Base-by-base conservation (phyloP, 2,797 vertebrate genomes). In the Rhynchonycteris naso region DNA sequence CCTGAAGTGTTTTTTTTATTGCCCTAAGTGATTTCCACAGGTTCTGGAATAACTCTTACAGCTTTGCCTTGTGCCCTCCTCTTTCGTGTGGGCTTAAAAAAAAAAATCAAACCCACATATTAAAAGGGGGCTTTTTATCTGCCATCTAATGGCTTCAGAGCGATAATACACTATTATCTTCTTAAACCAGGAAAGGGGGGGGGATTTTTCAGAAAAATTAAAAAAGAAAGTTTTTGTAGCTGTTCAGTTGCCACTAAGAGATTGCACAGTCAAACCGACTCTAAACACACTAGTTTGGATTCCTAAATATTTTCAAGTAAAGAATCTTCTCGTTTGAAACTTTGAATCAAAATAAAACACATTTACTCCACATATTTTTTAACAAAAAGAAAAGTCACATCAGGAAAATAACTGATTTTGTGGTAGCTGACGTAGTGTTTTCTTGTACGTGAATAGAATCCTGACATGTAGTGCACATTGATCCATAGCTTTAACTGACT, bases 201-300 rank as follows among this genome's bases (percentile, higher is more conserved):
- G 98, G 96, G 98, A 96, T 98, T 99, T 99, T 99, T 98, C 98
- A 98, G 97, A 96, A 96, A 96, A 97, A 97, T 97, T 98, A 98
- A 97, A 98, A 99, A 98, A 99, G 98, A 98, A 98, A 96, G 98
- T 98, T 99, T 99, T 99, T 99, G 99, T 99, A 99, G 99, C 99
- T 99, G 99, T 99, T 99, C 99, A 99, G 99, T 99, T 99, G 99
- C 99, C 99, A 99, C 99, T 99, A 99, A 99, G 99, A 99, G 99
- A 99, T 99, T 99, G 99, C 99, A 99, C 99, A 99, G 99, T 99
- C 99, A 99, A 98, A 94, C 98, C 98, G 99, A 99, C 99, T 99
- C 99, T 99, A 99, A 99, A 99, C 99, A 99, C 99, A 99, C 98
- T 99, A 99, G 98, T 99, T 99, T 98, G 98, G 98, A 99, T 99